Base-by-base conservation (phyloP, 2,888 invertebrate species). In the Rhaphigaster nebulosa region DNA sequence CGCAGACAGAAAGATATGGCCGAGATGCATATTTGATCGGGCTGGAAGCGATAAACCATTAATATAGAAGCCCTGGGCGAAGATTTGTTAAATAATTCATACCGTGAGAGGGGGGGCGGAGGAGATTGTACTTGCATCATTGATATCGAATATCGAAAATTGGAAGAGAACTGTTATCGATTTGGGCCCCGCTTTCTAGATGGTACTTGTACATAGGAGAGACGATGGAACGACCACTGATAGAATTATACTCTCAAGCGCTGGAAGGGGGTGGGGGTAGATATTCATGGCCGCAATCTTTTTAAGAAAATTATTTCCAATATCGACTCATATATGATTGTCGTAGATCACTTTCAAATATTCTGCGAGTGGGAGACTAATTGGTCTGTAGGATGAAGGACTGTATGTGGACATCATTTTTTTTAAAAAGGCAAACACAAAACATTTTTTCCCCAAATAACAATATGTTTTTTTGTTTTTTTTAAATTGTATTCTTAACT, bases 71-170 rank as follows among this genome's bases (percentile, higher is more conserved):
- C 70, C 70, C 2, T 6, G 15, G 20, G 70, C 38, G 70, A 76
- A 76, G 70, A 76, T 76, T 76, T 76, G 34, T 76, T 76, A 23
- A 76, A 76, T 76, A 76, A 76, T 76, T 76, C 70, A 76, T 76
- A 76, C 38, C 38, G 20, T 15, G 65, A 10, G 65, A 29, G 29
- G 23, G 38, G 6, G 20, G n/a, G n/a, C n/a, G n/a, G n/a, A n/a
- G 23, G 70, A 76, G 70, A 76, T 76, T 76, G 70, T 76, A 38
- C 34, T 23, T 76, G 70, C 70, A 76, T 76, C 70, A 76, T 76
- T 76, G 70, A 76, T 76, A 76, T 76, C 34, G 70, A 38, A 76
- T 76, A 76, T 76, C 70, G 70, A 76, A 76, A 76, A 38, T 76
- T 34, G 70, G 70, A 8, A 23, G 23, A 38, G 38, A 38, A 8